These are phyloP conservation scores for Melieria crassipennis DNA, from an alignment of 2,888 invertebrate genomes.

Conservation along the genomic window DNA sequence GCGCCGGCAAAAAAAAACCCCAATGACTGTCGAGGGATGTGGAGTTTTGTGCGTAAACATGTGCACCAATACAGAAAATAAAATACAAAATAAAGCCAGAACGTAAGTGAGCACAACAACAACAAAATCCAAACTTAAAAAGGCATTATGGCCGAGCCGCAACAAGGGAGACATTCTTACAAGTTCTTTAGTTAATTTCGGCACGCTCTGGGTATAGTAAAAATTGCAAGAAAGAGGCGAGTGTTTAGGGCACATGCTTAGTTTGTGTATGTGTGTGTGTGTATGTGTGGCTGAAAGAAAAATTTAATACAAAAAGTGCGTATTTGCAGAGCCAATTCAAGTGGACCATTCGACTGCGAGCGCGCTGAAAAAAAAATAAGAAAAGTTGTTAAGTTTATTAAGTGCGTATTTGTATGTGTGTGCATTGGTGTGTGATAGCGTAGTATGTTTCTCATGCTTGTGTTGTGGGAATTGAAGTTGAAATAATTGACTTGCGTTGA, in stretches of 20 bases:
- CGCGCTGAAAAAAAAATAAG: neutral
- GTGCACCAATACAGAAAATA: too few species aligned
- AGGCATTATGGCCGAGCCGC: conserved; percentile 18
- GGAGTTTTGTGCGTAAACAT: too few species aligned
- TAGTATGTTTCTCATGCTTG: neutral
- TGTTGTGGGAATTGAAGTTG: conserved; percentile 15
- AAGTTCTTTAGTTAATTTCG: conserved; percentile 40
- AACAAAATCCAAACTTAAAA: conserved; percentile 14
- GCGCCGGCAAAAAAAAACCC: too few species aligned
- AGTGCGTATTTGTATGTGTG: neutral
- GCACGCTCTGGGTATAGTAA: conserved; percentile 28
- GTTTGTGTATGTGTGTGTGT: neutral
- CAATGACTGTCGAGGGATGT: too few species aligned
- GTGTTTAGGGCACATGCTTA: neutral
- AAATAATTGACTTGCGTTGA: conserved; percentile 17
- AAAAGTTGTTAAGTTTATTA: neutral
- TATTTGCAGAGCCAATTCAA: neutral
- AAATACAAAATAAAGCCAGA: too few species aligned
- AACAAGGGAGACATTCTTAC: conserved; percentile 33
- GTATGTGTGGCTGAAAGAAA: neutral
- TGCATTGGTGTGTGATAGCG: neutral
- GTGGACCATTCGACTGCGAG: neutral
- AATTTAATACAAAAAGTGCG: too few species aligned
- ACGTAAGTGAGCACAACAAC: too few species aligned
- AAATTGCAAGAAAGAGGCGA: neutral